phyloP scores from a whole-genome alignment of 2,113 vertebrate genomes.

The Thermophis baileyi region DNA sequence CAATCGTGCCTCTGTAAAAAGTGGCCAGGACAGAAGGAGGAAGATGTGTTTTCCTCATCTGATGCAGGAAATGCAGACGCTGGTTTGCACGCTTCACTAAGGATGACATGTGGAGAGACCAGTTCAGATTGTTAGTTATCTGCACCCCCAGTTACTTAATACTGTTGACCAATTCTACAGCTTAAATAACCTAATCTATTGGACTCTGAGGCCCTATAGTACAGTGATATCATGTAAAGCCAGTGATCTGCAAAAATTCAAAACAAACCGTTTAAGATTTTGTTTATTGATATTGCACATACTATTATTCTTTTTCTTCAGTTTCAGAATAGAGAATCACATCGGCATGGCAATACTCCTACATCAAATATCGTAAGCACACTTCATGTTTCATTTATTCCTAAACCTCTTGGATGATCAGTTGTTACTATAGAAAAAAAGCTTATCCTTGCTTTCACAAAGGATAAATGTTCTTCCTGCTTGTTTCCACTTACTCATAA shows the following conservation, averaged over 20 bases:
- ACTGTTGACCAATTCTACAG: too few relatives aligned
- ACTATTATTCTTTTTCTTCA: neutral
- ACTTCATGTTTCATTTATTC: neutral
- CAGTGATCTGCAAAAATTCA: neutral
- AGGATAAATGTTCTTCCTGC: neutral
- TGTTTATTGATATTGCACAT: neutral
- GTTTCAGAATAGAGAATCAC: neutral
- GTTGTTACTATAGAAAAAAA: neutral
- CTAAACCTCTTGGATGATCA: neutral
- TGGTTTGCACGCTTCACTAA: too few relatives aligned
- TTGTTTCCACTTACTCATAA: constrained; percentile 10
- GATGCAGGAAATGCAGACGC: too few relatives aligned
- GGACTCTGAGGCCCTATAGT: neutral
- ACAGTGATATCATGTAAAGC: neutral
- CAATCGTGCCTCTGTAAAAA: too few relatives aligned
- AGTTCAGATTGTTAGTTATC: too few relatives aligned
- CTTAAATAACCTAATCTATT: neutral
- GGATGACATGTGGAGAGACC: too few relatives aligned
- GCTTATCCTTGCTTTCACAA: neutral
- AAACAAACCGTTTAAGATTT: neutral
- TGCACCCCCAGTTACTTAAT: too few relatives aligned
- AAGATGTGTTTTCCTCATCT: too few relatives aligned
- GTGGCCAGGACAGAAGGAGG: too few relatives aligned
- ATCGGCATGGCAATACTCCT: neutral
- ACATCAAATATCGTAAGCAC: neutral